Percentiles rank a stretch among this genome's conserved stretches.
phyloP scores from a whole-genome alignment of 2,113 vertebrate genomes.

The Erythrolamprus reginae region DNA sequence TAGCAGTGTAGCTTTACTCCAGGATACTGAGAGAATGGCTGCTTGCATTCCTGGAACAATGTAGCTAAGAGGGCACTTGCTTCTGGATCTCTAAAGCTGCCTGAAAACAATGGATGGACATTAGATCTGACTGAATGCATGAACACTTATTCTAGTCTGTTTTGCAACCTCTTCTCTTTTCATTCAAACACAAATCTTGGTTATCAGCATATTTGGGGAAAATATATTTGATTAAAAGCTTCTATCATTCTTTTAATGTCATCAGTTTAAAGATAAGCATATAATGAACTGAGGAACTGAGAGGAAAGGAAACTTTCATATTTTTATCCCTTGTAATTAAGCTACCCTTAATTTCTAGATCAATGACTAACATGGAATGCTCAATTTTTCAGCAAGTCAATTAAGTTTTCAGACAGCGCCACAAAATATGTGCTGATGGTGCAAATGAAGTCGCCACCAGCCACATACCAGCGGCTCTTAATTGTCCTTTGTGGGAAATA shows the following conservation, averaged over 20 bases:
- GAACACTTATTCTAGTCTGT: not conserved
- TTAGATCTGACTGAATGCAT: not conserved
- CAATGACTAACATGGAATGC: not conserved
- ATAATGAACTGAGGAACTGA: not conserved
- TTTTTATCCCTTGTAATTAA: not conserved
- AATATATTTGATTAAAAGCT: not conserved
- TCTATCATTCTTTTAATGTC: not conserved
- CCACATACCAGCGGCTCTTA: not conserved
- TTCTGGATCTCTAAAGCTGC: not conserved
- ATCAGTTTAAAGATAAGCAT: not conserved
- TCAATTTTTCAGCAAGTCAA: not conserved
- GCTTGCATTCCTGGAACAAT: not conserved
- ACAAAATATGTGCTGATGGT: not conserved
- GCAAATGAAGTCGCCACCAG: not conserved
- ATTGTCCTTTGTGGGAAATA: not conserved
- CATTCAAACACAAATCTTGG: not conserved
- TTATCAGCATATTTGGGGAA: not conserved
- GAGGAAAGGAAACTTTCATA: not conserved
- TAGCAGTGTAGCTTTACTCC: not conserved
- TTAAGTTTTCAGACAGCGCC: not conserved
- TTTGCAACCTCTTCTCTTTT: not conserved
- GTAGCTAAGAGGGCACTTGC: not conserved
- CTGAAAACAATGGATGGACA: not conserved
- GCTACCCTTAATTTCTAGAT: not conserved
- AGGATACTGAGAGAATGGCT: not conserved